phyloP scores from a whole-genome alignment of 1,140 invertebrate species.

The Oryctes rhinoceros region DNA sequence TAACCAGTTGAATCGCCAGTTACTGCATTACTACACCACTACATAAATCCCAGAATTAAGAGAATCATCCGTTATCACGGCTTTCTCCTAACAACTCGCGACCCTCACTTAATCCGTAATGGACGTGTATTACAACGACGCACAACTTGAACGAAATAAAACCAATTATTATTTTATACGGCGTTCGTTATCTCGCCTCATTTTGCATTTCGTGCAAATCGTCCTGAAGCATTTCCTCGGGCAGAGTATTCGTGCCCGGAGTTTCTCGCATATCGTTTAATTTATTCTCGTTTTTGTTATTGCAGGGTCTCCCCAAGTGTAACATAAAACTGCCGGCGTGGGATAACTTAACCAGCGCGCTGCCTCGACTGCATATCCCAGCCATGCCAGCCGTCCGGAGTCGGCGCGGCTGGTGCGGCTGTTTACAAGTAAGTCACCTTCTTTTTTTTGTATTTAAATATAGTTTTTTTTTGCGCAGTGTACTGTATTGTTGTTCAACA shows the following conservation, averaged over 20 bases:
- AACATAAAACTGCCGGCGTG: constrained; percentile 57
- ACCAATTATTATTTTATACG: too few species aligned
- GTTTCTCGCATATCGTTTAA: constrained; percentile 2
- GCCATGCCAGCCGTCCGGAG: constrained; percentile 67
- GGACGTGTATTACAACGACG: too few species aligned
- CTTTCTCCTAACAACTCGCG: too few species aligned
- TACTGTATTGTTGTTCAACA: too few species aligned
- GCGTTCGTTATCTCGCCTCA: neutral
- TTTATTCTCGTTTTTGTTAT: constrained; percentile 44
- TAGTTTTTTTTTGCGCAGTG: too few species aligned
- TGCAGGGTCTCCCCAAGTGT: constrained; percentile 61
- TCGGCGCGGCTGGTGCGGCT: constrained; percentile 70
- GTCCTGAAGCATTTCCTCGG: neutral
- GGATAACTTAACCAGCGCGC: constrained; percentile 59
- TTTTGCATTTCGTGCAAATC: neutral
- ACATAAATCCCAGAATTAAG: too few species aligned
- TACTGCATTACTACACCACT: too few species aligned
- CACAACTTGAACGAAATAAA: too few species aligned
- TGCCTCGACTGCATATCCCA: constrained; percentile 61
- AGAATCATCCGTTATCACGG: too few species aligned
- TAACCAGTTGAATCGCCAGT: too few species aligned
- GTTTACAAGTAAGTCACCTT: constrained; percentile 64
- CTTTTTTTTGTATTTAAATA: too few species aligned
- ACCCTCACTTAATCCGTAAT: too few species aligned
- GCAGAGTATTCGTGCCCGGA: neutral